Evolutionary conservation across 2,113 vertebrate genomes (phyloP).

Genomic region (Sinocyclocheilus anophthalmus): DNA sequence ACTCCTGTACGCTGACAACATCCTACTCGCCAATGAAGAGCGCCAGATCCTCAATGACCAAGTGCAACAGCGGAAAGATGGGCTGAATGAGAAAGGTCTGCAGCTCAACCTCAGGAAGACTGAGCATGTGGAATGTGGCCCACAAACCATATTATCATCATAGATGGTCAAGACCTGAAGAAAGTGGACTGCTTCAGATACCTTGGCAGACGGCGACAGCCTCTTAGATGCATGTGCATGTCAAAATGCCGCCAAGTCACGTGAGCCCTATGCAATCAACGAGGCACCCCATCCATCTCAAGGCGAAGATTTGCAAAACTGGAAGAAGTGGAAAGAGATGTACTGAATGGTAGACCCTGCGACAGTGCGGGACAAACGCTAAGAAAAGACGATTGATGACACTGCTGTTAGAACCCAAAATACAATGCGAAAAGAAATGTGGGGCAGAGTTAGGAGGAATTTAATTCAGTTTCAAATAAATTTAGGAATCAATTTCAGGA

Average conservation of each 20-base stretch:
- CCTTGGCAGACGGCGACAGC: background rate
- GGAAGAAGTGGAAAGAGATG: too few species aligned
- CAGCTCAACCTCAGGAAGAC: background rate
- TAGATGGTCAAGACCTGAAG: too few species aligned
- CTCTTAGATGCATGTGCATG: background rate
- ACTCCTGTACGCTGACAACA: background rate
- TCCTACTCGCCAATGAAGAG: background rate
- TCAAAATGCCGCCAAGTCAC: background rate
- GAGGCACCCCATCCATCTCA: too few species aligned
- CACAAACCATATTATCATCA: background rate
- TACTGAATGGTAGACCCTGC: too few species aligned
- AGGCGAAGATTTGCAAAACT: too few species aligned
- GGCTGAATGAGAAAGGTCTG: background rate
- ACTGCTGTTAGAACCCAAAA: too few species aligned
- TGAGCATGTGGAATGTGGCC: background rate
- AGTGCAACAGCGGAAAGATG: background rate
- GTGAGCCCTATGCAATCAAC: background rate
- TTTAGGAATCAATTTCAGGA: too few species aligned
- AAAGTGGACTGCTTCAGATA: background rate
- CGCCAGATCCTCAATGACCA: background rate
- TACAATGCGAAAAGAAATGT: too few species aligned
- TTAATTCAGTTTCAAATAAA: too few species aligned
- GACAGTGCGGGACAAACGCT: too few species aligned
- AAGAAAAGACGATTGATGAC: too few species aligned
- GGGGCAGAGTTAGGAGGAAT: too few species aligned